A percentile compares a stretch with the other conserved stretches of the same genome.
phyloP scores from a whole-genome alignment of 2,888 invertebrate species.

The Agriotes lineatus region DNA sequence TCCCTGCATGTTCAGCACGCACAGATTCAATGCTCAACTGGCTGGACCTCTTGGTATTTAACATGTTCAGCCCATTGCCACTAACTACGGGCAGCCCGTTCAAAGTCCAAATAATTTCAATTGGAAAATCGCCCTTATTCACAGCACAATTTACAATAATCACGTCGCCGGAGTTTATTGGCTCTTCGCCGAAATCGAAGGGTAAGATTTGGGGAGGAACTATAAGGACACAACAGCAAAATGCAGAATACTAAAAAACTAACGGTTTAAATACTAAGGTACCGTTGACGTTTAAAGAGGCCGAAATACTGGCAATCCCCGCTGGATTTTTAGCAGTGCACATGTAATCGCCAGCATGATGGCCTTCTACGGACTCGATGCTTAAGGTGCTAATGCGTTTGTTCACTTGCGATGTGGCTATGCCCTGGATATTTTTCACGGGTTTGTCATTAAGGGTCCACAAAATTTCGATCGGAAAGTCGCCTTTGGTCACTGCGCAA shows the following conservation, averaged over 20 bases:
- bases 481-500: constrained; percentile 78
- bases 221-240: constrained; percentile 55
- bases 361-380: constrained; percentile 70
- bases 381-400: constrained; percentile 75
- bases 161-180: constrained; percentile 82
- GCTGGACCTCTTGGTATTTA: constrained; percentile 66
- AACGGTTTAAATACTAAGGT: constrained; percentile 56
- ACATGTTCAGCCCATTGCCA: constrained; percentile 63
- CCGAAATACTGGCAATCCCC: constrained; percentile 67
- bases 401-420: constrained; percentile 71
- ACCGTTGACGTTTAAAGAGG: constrained; percentile 71
- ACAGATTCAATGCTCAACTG: constrained; percentile 68
- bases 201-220: constrained; percentile 79
- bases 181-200: constrained; percentile 81
- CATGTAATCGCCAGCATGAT: constrained; percentile 71
- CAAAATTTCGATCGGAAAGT: constrained; percentile 77
- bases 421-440: constrained; percentile 63
- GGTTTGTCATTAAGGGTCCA: constrained; percentile 78
- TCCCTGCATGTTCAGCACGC: constrained; percentile 66
- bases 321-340: constrained; percentile 70
- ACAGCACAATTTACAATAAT: constrained; percentile 82
- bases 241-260: constrained; percentile 1
- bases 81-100: constrained; percentile 66
- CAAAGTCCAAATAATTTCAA: constrained; percentile 81
- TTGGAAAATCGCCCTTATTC: constrained; percentile 83